Evolutionary conservation across 1,140 invertebrate genomes (phyloP).

Genomic region (Aphelenchoides fujianensis): DNA sequence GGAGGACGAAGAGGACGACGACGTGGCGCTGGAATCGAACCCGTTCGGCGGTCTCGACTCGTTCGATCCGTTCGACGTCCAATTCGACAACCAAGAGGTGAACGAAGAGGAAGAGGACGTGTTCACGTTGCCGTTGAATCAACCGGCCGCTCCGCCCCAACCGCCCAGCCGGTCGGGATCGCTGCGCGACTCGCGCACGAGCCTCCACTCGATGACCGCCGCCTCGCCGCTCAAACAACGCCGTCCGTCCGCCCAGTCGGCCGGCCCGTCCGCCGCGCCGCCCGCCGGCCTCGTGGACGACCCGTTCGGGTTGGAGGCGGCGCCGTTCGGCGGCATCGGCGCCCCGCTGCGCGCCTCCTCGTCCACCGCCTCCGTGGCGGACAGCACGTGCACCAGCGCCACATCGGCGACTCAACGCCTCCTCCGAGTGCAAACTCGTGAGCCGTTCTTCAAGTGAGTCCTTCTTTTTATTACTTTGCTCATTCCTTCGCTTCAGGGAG

Average conservation of each 20-base stretch:
- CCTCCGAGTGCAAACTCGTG: constrained; percentile 5
- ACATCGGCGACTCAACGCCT: background rate
- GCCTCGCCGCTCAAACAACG: background rate
- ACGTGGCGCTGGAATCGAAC: background rate
- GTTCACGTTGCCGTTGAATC: background rate
- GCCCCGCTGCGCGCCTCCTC: background rate
- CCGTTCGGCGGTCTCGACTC: background rate
- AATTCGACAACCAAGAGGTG: too few species aligned
- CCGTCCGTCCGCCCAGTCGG: constrained; percentile 7
- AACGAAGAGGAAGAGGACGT: constrained; percentile 13
- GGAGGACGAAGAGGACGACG: constrained; percentile 24
- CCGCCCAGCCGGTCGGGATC: background rate
- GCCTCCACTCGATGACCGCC: background rate
- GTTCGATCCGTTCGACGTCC: constrained; percentile 20
- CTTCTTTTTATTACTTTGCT: background rate
- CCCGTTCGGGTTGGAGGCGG: background rate
- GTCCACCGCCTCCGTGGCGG: background rate
- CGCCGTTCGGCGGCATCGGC: constrained; percentile 1
- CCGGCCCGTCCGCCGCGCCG: background rate
- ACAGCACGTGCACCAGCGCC: constrained; percentile 4
- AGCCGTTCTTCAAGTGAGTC: constrained; percentile 37
- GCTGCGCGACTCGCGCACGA: background rate
- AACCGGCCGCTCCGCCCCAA: background rate
- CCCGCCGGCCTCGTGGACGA: background rate
- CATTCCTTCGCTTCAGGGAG: constrained; percentile 36